Evolutionary conservation across 2,888 invertebrate genomes (phyloP), one percentile per base, ranked within the genome.

Genomic region (Tenthredo distinguenda): DNA sequence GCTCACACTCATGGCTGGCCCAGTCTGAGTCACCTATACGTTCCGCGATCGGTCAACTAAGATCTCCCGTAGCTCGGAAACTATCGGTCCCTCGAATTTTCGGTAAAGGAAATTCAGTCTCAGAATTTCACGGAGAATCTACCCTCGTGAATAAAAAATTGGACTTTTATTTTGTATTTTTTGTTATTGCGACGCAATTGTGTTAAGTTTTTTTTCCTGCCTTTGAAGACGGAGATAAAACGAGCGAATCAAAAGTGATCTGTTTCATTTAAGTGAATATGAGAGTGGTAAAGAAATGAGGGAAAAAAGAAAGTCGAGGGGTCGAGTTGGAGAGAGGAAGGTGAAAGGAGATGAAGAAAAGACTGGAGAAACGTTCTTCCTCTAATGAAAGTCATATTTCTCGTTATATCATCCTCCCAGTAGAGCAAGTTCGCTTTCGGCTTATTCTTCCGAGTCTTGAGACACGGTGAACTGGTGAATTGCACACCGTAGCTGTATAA

Each of bases 371-470:
- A 47, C 47, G 9, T 15, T 77, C n/a, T 72, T 37, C 58, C 55
- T 74, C 76, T 85, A 85, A 85, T 85, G 85, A 85, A 85, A 85
- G 68, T 85, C 85, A 85, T 84, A 85, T 84, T 85, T 85, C 84
- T 85, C 84, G 74, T 84, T 31, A 85, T 74, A 85, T 74, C 85
- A 79, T 79, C 85, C 47, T 79, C 31, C 18, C 34, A 31, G 26
- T 34, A 68, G 31, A 68, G 37, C 43, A 43, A 10, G 34, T 77
- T 68, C 68, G 62, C 43, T 85, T 65, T 68, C 43, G 58, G 81
- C 37, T 81, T 37, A 81, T 83, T 50, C 83, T 55, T 40, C 15
- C 21, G 26, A 10, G 40, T 76, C 76, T 62, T 26, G 62, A 62
- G 47, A 43, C 47, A n/a, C 12, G 62, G 62, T 62, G 40, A 40